phyloP scores from a whole-genome alignment of 2,888 invertebrate genomes.

The Nymphalis urticae region DNA sequence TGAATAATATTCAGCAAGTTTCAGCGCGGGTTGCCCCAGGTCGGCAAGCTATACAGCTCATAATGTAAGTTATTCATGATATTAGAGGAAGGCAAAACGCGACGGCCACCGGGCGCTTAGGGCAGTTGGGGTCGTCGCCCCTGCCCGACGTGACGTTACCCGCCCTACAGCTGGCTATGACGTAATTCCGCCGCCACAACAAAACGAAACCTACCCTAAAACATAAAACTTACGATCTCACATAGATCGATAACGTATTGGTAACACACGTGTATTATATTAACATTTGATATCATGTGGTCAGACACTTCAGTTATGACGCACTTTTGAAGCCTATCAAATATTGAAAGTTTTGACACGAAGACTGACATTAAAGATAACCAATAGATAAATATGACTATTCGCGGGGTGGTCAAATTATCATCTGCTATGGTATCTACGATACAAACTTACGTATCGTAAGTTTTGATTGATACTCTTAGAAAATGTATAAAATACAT shows the following conservation, averaged over 20 bases:
- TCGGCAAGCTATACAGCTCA: conserved; percentile 58
- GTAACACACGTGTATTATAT: conserved; percentile 66
- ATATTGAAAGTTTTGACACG: background rate
- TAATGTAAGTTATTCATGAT: conserved; percentile 74
- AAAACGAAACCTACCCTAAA: conserved; percentile 62
- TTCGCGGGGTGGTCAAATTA: no score
- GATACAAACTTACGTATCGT: no score
- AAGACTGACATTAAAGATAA: no score
- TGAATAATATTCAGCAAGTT: conserved; percentile 37
- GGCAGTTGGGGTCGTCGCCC: conserved; percentile 70
- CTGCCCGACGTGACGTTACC: conserved; percentile 72
- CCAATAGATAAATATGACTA: no score
- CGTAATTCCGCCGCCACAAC: conserved; percentile 67
- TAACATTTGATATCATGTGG: conserved; percentile 65
- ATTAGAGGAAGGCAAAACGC: conserved; percentile 56
- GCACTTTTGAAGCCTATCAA: conserved; percentile 50
- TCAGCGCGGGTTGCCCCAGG: conserved; percentile 70
- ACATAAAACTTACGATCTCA: conserved; percentile 59
- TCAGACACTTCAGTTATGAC: conserved; percentile 58
- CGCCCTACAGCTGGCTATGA: conserved; percentile 79
- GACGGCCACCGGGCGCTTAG: conserved; percentile 52
- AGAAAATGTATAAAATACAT: no score
- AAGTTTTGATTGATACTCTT: no score
- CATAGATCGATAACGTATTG: conserved; percentile 51
- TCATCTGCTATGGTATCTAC: no score